Conservation (phyloP, 2,888 invertebrate genomes). For the Eupithecia exiguata region DNA sequence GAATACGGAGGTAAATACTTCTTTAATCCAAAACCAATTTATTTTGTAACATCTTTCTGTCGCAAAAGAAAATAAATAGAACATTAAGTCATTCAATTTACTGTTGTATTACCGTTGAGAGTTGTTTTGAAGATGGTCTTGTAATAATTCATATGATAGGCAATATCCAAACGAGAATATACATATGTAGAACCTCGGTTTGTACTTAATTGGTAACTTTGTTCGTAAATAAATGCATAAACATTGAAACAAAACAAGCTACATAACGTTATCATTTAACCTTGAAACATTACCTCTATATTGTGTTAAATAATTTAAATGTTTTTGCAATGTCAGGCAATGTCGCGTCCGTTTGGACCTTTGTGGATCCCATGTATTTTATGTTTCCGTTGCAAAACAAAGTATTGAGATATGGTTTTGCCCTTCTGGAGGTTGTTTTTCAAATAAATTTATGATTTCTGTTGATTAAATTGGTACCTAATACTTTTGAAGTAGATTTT, state of each 20-base stretch:
- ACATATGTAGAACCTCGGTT: no score
- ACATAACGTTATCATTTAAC: slow-evolving; percentile 28
- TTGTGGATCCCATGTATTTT: slow-evolving; percentile 28
- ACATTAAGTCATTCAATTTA: no score
- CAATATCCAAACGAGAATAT: no score
- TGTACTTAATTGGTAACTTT: background rate
- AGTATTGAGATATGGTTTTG: slow-evolving; percentile 25
- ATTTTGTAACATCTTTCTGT: no score
- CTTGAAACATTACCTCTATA: slow-evolving; percentile 26
- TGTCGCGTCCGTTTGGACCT: slow-evolving; percentile 34
- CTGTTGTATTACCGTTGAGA: no score
- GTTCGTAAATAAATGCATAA: slow-evolving; percentile 14
- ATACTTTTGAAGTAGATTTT: background rate
- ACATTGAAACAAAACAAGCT: slow-evolving; percentile 6
- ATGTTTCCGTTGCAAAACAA: slow-evolving; percentile 40
- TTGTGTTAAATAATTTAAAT: slow-evolving; percentile 27
- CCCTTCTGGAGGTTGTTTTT: slow-evolving; percentile 31
- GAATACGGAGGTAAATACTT: no score
- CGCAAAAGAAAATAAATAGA: no score
- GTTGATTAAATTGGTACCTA: background rate
- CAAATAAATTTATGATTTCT: background rate
- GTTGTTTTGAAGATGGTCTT: no score
- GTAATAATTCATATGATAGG: no score
- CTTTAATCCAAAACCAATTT: no score
- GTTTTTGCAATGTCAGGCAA: slow-evolving; percentile 41